Evolutionary conservation across 2,888 invertebrate species (phyloP).

Genomic region (Rotaria socialis): DNA sequence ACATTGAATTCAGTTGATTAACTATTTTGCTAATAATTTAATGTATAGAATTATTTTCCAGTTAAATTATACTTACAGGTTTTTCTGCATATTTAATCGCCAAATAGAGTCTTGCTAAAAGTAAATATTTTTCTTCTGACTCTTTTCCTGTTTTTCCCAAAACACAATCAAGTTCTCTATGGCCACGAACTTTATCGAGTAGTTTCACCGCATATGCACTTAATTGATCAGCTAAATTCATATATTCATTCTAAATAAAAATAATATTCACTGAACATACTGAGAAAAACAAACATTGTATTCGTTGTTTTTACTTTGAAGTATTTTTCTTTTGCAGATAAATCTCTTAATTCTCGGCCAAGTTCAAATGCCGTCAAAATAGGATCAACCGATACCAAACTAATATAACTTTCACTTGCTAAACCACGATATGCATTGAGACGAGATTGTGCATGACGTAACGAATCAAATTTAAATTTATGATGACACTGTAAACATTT

Average conservation of each 20-base stretch:
- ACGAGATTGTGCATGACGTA: slow-evolving; percentile 55
- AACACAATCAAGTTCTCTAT: slow-evolving; percentile 56
- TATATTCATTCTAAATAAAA: slow-evolving; percentile 54
- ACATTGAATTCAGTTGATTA: too few relatives aligned
- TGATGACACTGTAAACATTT: slow-evolving; percentile 54
- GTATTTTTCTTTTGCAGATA: slow-evolving; percentile 55
- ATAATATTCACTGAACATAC: background rate
- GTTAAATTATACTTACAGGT: slow-evolving; percentile 50
- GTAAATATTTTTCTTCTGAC: slow-evolving; percentile 52
- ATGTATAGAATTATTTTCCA: too few relatives aligned
- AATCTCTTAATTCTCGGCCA: slow-evolving; percentile 52
- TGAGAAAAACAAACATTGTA: slow-evolving; percentile 42
- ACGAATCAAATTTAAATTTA: slow-evolving; percentile 54
- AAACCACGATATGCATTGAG: slow-evolving; percentile 56
- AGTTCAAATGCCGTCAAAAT: slow-evolving; percentile 56
- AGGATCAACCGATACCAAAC: slow-evolving; percentile 56
- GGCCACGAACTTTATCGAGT: slow-evolving; percentile 55
- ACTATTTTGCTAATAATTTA: too few relatives aligned
- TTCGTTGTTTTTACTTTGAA: slow-evolving; percentile 52
- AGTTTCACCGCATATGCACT: slow-evolving; percentile 56
- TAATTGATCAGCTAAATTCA: slow-evolving; percentile 52
- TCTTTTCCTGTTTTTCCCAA: slow-evolving; percentile 54
- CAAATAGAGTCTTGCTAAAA: slow-evolving; percentile 54
- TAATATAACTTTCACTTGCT: slow-evolving; percentile 57
- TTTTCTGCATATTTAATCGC: slow-evolving; percentile 56